A percentile compares a stretch with the other conserved stretches of the same genome.
phyloP scores from a whole-genome alignment of 2,113 vertebrate genomes.

The Dryoscopus gambensis region DNA sequence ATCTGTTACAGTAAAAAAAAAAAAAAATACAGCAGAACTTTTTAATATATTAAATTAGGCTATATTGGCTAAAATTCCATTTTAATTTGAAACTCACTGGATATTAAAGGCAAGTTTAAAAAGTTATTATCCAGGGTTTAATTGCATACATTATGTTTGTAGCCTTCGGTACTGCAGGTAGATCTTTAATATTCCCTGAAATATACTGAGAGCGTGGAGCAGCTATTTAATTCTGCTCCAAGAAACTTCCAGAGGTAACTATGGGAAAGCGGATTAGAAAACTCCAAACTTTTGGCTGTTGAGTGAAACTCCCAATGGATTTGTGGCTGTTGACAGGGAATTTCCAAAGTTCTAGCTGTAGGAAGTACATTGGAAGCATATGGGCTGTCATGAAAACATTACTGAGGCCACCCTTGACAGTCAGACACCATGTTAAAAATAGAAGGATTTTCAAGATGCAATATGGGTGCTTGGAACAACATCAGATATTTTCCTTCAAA shows the following conservation, averaged over 20 bases:
- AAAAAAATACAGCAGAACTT: not conserved
- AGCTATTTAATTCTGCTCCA: not conserved
- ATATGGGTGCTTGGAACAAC: not conserved
- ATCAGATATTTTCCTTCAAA: not conserved
- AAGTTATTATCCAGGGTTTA: slow-evolving; percentile 49
- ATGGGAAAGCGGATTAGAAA: not conserved
- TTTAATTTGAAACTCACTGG: slow-evolving; percentile 16
- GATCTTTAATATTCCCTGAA: slow-evolving; percentile 24
- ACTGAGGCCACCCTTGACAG: not conserved
- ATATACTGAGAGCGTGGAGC: not conserved
- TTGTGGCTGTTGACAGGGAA: not conserved
- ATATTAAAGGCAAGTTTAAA: slow-evolving; percentile 19
- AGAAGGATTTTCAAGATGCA: not conserved
- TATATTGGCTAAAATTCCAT: not conserved
- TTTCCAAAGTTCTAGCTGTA: not conserved
- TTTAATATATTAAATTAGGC: not conserved
- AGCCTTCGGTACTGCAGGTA: slow-evolving; percentile 28
- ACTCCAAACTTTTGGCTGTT: not conserved
- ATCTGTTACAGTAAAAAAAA: not conserved
- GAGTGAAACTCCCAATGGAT: not conserved
- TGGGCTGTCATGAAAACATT: not conserved
- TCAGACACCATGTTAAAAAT: not conserved
- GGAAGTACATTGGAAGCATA: not conserved
- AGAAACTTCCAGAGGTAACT: not conserved
- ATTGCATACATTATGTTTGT: slow-evolving; percentile 27